These are phyloP conservation scores for Gorsachius goisagi DNA, from an alignment of 2,113 vertebrate genomes.

Conservation along the genomic window DNA sequence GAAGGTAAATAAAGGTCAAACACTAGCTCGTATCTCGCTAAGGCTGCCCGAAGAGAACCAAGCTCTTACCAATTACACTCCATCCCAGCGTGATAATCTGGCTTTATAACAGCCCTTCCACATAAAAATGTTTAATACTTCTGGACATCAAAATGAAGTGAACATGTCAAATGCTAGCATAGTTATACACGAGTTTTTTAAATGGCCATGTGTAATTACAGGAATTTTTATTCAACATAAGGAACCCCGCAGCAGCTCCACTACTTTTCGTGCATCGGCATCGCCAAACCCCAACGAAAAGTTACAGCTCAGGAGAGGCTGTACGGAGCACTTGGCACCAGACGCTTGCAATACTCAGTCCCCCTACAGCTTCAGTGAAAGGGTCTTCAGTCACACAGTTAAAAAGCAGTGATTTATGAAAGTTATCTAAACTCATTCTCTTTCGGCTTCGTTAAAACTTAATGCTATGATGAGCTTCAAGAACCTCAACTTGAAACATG, in stretches of 20 bases:
- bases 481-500: neutral
- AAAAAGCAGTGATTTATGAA: neutral
- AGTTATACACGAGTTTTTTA: constrained; percentile 26
- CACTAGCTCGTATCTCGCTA: rapidly evolving
- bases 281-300: neutral
- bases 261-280: neutral
- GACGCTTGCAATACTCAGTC: rapidly evolving
- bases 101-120: neutral
- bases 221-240: neutral
- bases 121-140: neutral
- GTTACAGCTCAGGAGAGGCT: neutral
- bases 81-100: rapidly evolving
- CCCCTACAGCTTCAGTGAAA: neutral
- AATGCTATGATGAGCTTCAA: neutral
- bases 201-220: neutral
- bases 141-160: neutral
- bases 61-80: neutral
- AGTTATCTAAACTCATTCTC: neutral
- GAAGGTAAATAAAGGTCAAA: neutral
- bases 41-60: neutral
- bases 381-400: neutral
- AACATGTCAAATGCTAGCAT: neutral
- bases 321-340: neutral
- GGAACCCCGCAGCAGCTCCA: neutral
- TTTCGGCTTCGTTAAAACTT: neutral